phyloP scores from a whole-genome alignment of 2,797 vertebrate species.

The Microtus obscurus region DNA sequence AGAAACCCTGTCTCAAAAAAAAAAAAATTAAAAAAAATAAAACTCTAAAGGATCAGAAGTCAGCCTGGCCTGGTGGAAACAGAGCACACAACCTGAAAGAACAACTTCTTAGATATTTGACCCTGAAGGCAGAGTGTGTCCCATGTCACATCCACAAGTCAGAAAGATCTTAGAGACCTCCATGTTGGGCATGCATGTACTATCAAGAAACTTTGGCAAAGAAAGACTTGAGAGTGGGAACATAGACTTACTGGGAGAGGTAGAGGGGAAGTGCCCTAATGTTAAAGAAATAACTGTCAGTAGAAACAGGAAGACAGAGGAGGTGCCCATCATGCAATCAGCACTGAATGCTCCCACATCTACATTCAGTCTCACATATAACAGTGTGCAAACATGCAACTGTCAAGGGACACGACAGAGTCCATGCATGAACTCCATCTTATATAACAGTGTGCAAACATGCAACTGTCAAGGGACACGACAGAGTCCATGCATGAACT shows the following conservation, averaged over 20 bases:
- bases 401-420: too few species aligned
- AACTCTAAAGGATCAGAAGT: background rate
- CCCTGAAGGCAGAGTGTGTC: background rate
- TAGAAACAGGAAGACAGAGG: background rate
- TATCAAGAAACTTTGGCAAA: background rate
- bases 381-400: background rate
- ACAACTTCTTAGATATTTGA: background rate
- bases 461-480: too few species aligned
- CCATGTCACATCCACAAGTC: background rate
- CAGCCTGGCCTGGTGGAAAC: background rate
- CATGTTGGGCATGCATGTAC: rapidly evolving
- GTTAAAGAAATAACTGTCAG: background rate
- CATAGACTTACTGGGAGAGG: rapidly evolving
- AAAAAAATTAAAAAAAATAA: background rate
- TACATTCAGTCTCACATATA: background rate
- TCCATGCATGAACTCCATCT: too few species aligned
- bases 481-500: too few species aligned
- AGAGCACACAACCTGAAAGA: background rate
- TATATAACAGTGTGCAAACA: background rate
- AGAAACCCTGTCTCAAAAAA: too few species aligned
- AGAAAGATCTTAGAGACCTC: background rate
- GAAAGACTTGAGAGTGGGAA: background rate
- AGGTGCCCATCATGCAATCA: rapidly evolving
- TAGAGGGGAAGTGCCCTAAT: background rate
- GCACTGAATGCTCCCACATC: background rate